Base-by-base conservation (phyloP, 2,888 invertebrate genomes). In the Hydrotaea cyrtoneurina region DNA sequence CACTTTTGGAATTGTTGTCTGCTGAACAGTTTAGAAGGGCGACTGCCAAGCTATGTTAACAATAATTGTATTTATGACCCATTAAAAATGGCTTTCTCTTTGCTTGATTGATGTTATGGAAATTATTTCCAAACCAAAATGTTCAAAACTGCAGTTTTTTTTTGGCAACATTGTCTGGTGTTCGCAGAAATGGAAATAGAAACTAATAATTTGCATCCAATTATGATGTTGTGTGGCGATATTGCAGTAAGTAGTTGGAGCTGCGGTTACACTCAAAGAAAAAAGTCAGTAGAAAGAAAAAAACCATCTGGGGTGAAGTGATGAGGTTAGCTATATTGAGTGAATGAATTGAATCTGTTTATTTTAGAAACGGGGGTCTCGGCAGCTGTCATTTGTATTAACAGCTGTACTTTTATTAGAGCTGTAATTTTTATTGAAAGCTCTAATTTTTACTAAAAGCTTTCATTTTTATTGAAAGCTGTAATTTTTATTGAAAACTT, bases 41-140 rank as follows among this genome's bases (percentile, higher is more conserved):
- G 36, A 36, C n/a, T n/a, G 7, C 2, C 31, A 31, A 31, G 3
- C 31, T 4, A 19, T 17, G 36, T 39, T n/a, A n/a, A 36, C 11
- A 64, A 19, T 62, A 10, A 62, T 62, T 23, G 0, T 62, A 43
- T 66, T 66, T 66, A 66, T 66, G 66, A 39, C 19, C 39, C 43
- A 66, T 66, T n/a, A 66, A 66, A 66, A 66, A 39, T 21, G 8
- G 43, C 39, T 66, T 66, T 66, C 66, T 66, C 66, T 66, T 13
- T 10, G 39, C 39, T 39, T 43, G 43, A 66, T 66, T 66, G 66
- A 2, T 43, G 19, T n/a, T 31, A 50, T 23, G 59, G 26, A 59
- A 59, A 59, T 59, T 23, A 3, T 23, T 23, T 31, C 31, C 7
- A 31, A 31, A 31, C 31, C 7, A 2, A 31, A n/a, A n/a, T n/a